These are phyloP conservation scores for Sinelater perroti DNA, from an alignment of 2,888 invertebrate species.

Conservation along the genomic window DNA sequence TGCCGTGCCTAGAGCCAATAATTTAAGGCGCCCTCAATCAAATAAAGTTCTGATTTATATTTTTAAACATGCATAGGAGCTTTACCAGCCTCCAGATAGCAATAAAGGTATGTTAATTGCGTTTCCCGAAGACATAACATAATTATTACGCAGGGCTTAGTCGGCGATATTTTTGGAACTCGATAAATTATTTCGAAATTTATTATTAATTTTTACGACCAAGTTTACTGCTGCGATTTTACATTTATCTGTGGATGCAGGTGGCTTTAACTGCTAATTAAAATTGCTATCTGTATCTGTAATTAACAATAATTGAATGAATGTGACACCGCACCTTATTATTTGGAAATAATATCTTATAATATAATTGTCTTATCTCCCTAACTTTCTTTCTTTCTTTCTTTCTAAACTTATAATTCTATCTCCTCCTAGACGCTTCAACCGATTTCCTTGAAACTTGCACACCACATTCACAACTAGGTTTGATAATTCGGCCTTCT, in stretches of 20 bases:
- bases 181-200: constrained; percentile 7
- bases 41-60: constrained; percentile 6
- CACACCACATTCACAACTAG: too few relatives aligned
- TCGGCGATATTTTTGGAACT: neutral
- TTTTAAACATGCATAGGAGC: constrained; percentile 14
- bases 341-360: too few relatives aligned
- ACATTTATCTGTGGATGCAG: neutral
- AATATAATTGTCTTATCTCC: too few relatives aligned
- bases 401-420: too few relatives aligned
- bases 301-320: too few relatives aligned
- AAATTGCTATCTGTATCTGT: too few relatives aligned
- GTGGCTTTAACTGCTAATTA: too few relatives aligned
- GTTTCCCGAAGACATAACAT: constrained; percentile 28
- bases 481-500: too few relatives aligned
- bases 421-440: too few relatives aligned
- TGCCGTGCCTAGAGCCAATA: neutral
- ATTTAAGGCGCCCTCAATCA: neutral
- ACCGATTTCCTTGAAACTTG: too few relatives aligned
- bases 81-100: constrained; percentile 25
- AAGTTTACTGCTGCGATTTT: neutral
- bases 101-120: constrained; percentile 40
- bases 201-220: neutral
- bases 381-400: too few relatives aligned
- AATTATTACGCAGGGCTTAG: constrained; percentile 11
- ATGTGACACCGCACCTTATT: too few relatives aligned